A percentile compares a stretch with the other conserved stretches of the same genome.
These are phyloP conservation scores for Hydriomena furcata DNA, from an alignment of 2,888 invertebrate species.

Conservation along the genomic window DNA sequence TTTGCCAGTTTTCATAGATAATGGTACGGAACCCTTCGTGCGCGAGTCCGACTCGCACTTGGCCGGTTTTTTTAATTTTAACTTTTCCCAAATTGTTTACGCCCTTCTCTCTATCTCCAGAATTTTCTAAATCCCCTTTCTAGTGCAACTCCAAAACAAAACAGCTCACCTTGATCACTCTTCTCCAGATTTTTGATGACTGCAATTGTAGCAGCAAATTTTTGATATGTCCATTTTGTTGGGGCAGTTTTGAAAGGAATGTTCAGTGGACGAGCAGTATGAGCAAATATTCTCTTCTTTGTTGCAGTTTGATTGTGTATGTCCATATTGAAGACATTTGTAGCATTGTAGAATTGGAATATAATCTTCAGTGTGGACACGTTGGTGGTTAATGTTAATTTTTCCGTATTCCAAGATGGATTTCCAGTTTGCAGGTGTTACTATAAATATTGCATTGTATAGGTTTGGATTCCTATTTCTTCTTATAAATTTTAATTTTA, in stretches of 20 bases:
- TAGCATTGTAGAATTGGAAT: background rate
- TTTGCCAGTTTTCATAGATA: too few species aligned
- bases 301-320: background rate
- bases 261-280: background rate
- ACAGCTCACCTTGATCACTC: too few species aligned
- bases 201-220: background rate
- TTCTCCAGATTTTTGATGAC: background rate
- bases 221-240: background rate
- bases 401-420: background rate
- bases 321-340: constrained; percentile 2
- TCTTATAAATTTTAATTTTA: background rate
- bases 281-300: background rate
- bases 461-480: background rate
- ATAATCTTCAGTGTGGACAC: background rate
- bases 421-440: background rate
- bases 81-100: too few species aligned
- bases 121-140: too few species aligned
- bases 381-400: constrained; percentile 2
- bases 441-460: background rate
- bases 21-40: too few species aligned
- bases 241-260: background rate
- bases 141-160: too few species aligned
- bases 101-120: too few species aligned
- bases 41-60: too few species aligned
- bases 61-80: too few species aligned